Conservation (phyloP, 2,113 vertebrate genomes). For the human (Homo sapiens) region DNA sequence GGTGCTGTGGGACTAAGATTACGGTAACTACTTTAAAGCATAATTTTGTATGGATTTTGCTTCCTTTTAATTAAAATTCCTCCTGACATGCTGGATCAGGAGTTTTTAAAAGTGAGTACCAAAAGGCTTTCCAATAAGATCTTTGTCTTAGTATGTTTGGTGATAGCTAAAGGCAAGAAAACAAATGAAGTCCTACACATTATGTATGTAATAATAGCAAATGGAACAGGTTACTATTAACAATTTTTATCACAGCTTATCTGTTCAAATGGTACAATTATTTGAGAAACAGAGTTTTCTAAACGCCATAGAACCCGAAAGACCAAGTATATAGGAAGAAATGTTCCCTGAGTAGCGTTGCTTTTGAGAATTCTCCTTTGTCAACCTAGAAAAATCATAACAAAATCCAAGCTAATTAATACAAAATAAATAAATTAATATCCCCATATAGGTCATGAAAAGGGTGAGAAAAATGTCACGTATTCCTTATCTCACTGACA, state of each 20-base stretch:
- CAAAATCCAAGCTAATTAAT: constrained; percentile 44
- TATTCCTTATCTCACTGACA: constrained; percentile 46
- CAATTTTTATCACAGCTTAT: neutral
- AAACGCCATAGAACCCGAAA: neutral
- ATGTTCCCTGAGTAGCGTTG: neutral
- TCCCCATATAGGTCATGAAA: constrained; percentile 53
- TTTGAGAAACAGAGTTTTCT: neutral
- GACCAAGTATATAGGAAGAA: neutral
- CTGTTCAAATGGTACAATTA: neutral
- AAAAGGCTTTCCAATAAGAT: neutral
- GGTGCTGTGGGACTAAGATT: neutral
- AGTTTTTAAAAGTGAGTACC: neutral
- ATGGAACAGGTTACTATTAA: neutral
- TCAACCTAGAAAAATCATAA: neutral
- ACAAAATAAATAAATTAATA: constrained; percentile 42
- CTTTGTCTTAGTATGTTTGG: neutral
- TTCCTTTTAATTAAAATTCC: neutral
- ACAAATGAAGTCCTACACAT: neutral
- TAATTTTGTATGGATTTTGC: neutral
- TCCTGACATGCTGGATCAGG: neutral
- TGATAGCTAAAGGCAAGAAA: neutral
- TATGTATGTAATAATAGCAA: neutral
- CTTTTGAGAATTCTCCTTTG: constrained; percentile 5
- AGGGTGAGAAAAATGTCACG: constrained; percentile 60
- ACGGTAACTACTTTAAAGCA: neutral